A percentile compares a stretch with the other conserved stretches of the same genome.
Conservation (phyloP, 2,888 invertebrate genomes). For the Rhingia campestris region DNA sequence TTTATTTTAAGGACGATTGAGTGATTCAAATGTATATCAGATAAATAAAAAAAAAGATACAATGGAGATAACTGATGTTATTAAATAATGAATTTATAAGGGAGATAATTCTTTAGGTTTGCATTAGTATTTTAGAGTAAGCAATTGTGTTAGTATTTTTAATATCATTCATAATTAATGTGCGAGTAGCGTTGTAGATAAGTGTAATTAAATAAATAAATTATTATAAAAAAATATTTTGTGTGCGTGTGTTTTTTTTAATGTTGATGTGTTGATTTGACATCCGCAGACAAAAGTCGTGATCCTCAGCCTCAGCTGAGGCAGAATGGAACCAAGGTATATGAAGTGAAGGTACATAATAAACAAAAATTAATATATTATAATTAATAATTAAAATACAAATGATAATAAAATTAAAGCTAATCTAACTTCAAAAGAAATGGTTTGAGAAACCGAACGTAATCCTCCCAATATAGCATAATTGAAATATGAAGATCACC, state of each 20-base stretch:
- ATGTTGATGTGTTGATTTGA: background rate
- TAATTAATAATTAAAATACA: constrained; percentile 84
- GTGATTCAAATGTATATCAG: constrained; percentile 14
- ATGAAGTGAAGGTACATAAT: constrained; percentile 84
- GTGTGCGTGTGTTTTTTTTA: background rate
- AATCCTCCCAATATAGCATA: constrained; percentile 88
- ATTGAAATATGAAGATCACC: constrained; percentile 89
- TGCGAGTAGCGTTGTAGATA: constrained; percentile 17
- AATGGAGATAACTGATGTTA: constrained; percentile 1
- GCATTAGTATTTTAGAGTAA: constrained; percentile 47
- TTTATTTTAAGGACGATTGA: background rate
- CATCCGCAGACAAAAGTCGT: too few species aligned
- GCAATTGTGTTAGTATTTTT: constrained; percentile 23
- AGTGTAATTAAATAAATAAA: constrained; percentile 67
- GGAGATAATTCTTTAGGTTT: constrained; percentile 32
- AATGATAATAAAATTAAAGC: constrained; percentile 86
- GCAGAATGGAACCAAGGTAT: too few species aligned
- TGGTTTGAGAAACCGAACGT: constrained; percentile 88
- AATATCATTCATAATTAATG: constrained; percentile 48
- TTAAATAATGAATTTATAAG: constrained; percentile 42
- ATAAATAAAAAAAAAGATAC: constrained; percentile 8
- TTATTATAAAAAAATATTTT: constrained; percentile 47
- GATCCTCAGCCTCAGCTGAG: too few species aligned
- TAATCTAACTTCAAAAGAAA: constrained; percentile 90
- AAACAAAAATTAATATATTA: constrained; percentile 84